Evolutionary conservation across 1,140 invertebrate species (phyloP).

Genomic region (Scylla paramamosain): DNA sequence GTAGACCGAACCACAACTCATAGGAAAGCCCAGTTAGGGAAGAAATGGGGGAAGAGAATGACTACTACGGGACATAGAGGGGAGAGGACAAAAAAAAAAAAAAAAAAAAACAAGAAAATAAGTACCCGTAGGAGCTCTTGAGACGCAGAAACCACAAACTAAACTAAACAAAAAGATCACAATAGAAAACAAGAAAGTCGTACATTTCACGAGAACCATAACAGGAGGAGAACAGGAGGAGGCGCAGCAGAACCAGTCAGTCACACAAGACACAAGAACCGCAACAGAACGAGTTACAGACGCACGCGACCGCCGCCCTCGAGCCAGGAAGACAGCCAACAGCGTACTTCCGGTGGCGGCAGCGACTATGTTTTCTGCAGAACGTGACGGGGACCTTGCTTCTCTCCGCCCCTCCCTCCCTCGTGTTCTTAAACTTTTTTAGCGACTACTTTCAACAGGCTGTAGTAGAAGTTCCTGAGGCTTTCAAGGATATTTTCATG

Average conservation of each 20-base stretch:
- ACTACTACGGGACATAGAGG: too few species aligned
- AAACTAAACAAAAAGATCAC: background rate
- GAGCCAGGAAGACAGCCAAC: background rate
- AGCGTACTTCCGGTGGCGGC: conserved; percentile 7
- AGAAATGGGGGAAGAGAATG: too few species aligned
- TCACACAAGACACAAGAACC: background rate
- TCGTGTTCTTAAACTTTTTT: too few species aligned
- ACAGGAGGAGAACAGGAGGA: background rate
- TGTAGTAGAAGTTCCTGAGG: too few species aligned
- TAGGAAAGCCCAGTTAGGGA: too few species aligned
- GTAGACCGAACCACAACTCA: background rate
- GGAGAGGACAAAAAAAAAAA: too few species aligned
- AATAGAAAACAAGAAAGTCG: background rate
- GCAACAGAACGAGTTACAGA: background rate
- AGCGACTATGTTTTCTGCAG: background rate
- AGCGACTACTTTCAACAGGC: too few species aligned
- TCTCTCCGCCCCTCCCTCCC: background rate
- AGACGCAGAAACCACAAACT: background rate
- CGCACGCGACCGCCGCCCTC: background rate
- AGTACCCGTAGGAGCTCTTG: too few species aligned
- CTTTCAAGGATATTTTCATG: too few species aligned
- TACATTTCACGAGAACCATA: background rate
- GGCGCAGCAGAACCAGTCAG: background rate
- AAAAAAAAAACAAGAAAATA: too few species aligned
- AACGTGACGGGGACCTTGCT: background rate